Base-by-base conservation (phyloP, 2,888 invertebrate genomes). In the Cetonia aurata region DNA sequence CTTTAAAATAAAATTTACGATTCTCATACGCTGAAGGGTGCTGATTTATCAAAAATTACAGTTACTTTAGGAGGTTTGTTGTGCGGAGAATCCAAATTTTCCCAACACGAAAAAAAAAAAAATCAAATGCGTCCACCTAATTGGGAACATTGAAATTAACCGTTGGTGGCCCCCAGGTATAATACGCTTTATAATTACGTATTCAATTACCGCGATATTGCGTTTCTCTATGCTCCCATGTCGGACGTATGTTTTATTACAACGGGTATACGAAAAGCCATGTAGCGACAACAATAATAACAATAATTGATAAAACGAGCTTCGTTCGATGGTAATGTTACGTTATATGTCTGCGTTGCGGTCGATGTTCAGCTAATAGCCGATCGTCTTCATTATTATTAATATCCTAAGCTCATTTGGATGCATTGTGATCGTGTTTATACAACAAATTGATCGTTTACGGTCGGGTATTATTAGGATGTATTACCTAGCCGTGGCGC, bases 381-480 rank as follows among this genome's bases (percentile, higher is more conserved):
- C 50, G 50, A 50, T 50, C 15, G 17, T 50, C 19, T 50, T 25
- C n/a, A 33, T n/a, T 37, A 31, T 60, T 60, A 46, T 31, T 44
- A 44, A 59, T 60, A 60, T 48, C 48, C 46, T 60, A 25, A 48
- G 60, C 60, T 60, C 60, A 60, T 60, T 60, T 60, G 31, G 48
- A 13, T n/a, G 33, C 48, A 60, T 60, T 60, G 60, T 60, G 60
- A 15, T 48, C 17, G 48, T 69, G 69, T 69, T 69, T 69, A 52
- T 57, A 52, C 59, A 69, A 69, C 69, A 69, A 59, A 69, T 59
- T 69, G 69, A 59, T 69, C 69, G 59, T 59, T 67, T 33, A 41
- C 53, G 44, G 12, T 37, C 37, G 33, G 13, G 59, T 69, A 69
- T 69, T 69, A 69, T 50, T 48, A 48, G 48, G 50, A 59, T 42